A percentile compares a stretch with the other conserved stretches of the same genome.
Conservation (phyloP, 2,888 invertebrate genomes). For the Philopedon plagiatum region DNA sequence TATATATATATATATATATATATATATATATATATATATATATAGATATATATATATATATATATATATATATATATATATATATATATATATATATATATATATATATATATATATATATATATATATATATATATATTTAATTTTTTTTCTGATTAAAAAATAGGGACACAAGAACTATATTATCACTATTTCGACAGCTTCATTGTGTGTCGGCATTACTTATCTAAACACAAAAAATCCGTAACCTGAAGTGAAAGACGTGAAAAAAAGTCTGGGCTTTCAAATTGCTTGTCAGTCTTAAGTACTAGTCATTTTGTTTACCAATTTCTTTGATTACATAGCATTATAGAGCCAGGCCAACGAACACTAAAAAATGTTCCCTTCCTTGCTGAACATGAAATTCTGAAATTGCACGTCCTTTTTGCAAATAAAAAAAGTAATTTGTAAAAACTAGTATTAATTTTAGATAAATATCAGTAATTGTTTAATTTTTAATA, state of each 20-base stretch:
- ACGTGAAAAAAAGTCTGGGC: neutral
- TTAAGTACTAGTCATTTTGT: conserved; percentile 10
- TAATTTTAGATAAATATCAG: neutral
- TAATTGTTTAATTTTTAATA: too few relatives aligned
- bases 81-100: too few relatives aligned
- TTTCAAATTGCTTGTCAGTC: conserved; percentile 6
- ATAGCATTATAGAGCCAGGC: conserved; percentile 2
- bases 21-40: too few relatives aligned
- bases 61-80: too few relatives aligned
- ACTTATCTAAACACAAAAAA: neutral
- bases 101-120: too few relatives aligned
- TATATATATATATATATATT: too few relatives aligned
- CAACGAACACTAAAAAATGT: neutral
- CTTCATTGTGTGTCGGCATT: conserved; percentile 11
- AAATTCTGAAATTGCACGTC: neutral
- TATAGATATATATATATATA: too few relatives aligned
- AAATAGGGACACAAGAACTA: too few relatives aligned
- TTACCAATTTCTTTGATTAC: conserved; percentile 15
- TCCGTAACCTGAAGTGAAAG: neutral
- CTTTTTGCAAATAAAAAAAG: neutral
- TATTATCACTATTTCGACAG: too few relatives aligned
- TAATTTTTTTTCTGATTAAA: too few relatives aligned
- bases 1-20: too few relatives aligned
- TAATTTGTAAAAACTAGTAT: neutral
- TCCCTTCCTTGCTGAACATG: neutral